A percentile compares a stretch with the other conserved stretches of the same genome.
Conservation (phyloP, 2,797 vertebrate species). For the Sorex maritimensis region DNA sequence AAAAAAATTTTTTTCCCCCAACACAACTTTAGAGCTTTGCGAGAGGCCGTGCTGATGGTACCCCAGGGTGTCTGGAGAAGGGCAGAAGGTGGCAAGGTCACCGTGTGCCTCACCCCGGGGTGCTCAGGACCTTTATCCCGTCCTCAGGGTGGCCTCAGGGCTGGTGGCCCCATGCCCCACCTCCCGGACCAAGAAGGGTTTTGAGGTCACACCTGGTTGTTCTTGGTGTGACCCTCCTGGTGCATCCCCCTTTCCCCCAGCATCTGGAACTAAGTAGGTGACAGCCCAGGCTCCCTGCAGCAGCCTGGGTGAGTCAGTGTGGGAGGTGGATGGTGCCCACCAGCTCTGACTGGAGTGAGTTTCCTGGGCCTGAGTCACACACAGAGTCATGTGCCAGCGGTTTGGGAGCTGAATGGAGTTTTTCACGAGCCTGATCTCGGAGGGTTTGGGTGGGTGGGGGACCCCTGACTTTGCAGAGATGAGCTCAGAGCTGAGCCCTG, state of each 20-base stretch:
- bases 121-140: background rate
- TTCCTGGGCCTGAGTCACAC: conserved; percentile 79
- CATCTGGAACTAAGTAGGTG: conserved; percentile 83
- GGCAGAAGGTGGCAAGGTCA: conserved; percentile 18
- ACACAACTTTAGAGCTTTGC: conserved; percentile 25
- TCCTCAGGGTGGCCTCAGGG: background rate
- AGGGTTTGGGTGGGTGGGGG: background rate
- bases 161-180: background rate
- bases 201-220: conserved; percentile 70
- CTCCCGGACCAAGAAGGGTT: conserved; percentile 49
- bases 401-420: conserved; percentile 39
- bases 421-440: conserved; percentile 50
- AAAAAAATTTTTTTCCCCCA: background rate
- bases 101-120: background rate
- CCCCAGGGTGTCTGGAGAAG: background rate
- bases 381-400: conserved; percentile 23
- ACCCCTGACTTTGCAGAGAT: background rate
- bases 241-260: conserved; percentile 14
- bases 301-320: conserved; percentile 83
- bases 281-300: conserved; percentile 64
- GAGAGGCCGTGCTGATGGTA: too few species aligned
- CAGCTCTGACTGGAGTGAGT: conserved; percentile 61
- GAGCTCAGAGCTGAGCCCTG: background rate
- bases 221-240: conserved; percentile 60
- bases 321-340: conserved; percentile 72